Evolutionary conservation across 2,113 vertebrate genomes (phyloP).

Genomic region (Clarias gariepinus): DNA sequence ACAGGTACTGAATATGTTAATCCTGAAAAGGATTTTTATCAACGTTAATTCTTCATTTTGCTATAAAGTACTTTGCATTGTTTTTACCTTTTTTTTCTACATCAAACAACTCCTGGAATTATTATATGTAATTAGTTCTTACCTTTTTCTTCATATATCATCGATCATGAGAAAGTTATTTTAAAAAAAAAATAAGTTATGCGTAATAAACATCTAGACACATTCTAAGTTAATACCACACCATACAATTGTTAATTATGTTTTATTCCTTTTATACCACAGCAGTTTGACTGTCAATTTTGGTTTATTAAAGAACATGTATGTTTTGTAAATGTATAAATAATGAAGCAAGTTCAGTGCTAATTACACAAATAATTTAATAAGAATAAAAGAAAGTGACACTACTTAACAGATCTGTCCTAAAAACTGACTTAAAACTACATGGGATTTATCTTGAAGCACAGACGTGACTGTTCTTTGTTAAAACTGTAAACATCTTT

Average conservation of each 20-base stretch:
- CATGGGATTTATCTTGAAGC: background rate
- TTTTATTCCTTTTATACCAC: background rate
- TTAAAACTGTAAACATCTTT: background rate
- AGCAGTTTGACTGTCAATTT: background rate
- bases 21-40: background rate
- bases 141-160: background rate
- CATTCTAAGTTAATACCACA: background rate
- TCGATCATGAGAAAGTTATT: background rate
- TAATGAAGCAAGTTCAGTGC: background rate
- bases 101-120: background rate
- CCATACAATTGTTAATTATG: background rate
- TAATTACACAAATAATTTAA: background rate
- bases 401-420: background rate
- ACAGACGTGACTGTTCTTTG: background rate
- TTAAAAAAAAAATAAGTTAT: background rate
- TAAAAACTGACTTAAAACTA: background rate
- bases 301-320: background rate
- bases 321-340: background rate
- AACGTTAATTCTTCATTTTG: background rate
- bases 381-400: background rate
- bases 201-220: background rate
- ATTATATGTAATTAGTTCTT: background rate
- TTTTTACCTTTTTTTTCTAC: background rate
- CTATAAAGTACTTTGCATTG: background rate
- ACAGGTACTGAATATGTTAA: background rate